phyloP scores from a whole-genome alignment of 2,797 vertebrate species.

The Lithobates sylvaticus region DNA sequence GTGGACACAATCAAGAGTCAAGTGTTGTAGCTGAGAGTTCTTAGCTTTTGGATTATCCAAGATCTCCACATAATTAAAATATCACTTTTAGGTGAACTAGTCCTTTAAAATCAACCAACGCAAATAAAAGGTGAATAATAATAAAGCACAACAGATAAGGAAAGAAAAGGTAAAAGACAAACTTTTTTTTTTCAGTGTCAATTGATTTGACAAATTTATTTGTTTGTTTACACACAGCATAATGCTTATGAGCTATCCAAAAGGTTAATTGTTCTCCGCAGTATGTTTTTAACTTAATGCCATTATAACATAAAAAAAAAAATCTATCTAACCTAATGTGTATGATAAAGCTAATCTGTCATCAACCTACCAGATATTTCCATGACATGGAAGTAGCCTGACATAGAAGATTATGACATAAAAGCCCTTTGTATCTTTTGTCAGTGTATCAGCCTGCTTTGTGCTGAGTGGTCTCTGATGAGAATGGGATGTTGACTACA shows the following conservation, averaged over 20 bases:
- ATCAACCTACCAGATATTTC: slow-evolving; percentile 36
- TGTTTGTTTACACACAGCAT: neutral
- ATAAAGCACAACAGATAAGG: no score
- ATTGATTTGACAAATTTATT: neutral
- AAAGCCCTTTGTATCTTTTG: slow-evolving; percentile 18
- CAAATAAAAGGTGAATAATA: no score
- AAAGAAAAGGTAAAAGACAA: neutral
- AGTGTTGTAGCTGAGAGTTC: no score
- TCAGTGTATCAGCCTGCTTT: slow-evolving; percentile 16
- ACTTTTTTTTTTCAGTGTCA: neutral
- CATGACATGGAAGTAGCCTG: slow-evolving; percentile 6
- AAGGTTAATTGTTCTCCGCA: neutral
- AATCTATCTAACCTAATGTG: neutral
- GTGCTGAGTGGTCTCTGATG: slow-evolving; percentile 18
- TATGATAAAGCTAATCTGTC: neutral
- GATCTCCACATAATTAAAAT: no score
- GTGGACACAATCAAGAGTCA: no score
- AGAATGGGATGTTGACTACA: slow-evolving; percentile 33
- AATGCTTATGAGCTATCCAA: neutral
- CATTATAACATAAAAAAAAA: neutral
- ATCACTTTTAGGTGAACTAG: no score
- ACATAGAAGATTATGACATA: slow-evolving; percentile 11
- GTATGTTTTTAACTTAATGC: neutral
- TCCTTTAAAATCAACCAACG: no score
- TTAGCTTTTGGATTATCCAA: no score